phyloP scores from a whole-genome alignment of 2,113 vertebrate genomes.

The Maccullochella peelii region DNA sequence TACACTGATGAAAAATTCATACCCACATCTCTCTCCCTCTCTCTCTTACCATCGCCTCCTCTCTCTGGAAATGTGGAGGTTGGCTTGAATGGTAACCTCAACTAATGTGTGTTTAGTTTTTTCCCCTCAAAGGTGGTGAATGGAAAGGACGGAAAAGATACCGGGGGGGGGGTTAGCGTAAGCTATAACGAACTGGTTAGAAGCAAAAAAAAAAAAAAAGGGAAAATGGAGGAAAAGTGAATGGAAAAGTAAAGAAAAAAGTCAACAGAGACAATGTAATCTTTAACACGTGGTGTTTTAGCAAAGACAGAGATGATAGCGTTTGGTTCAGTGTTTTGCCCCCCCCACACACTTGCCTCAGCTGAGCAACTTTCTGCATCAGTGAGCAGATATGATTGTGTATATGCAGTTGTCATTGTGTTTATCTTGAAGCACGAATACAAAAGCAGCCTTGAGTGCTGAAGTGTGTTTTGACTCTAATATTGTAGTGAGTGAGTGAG shows the following conservation, averaged over 20 bases:
- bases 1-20: slow-evolving; percentile 67
- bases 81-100: slow-evolving; percentile 21
- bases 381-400: slow-evolving; percentile 8
- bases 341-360: neutral
- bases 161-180: rapidly evolving
- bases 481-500: neutral
- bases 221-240: neutral
- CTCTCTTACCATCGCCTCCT: slow-evolving; percentile 7
- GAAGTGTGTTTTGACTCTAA: slow-evolving; percentile 13
- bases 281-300: neutral
- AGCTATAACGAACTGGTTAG: neutral
- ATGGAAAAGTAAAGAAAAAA: neutral
- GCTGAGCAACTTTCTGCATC: slow-evolving; percentile 31
- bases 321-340: slow-evolving; percentile 6
- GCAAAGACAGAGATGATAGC: neutral
- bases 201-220: neutral
- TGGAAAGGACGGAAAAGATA: neutral
- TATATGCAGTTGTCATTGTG: neutral
- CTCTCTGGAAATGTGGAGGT: neutral
- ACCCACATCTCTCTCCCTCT: slow-evolving; percentile 20
- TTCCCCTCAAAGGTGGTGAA: neutral
- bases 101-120: neutral
- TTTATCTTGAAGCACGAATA: slow-evolving; percentile 23
- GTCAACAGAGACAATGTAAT: neutral
- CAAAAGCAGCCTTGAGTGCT: slow-evolving; percentile 16